Evolutionary conservation across 2,888 invertebrate species (phyloP), one percentile per base, ranked within the genome.

Genomic region (Imbricaverruca yamaguchii): DNA sequence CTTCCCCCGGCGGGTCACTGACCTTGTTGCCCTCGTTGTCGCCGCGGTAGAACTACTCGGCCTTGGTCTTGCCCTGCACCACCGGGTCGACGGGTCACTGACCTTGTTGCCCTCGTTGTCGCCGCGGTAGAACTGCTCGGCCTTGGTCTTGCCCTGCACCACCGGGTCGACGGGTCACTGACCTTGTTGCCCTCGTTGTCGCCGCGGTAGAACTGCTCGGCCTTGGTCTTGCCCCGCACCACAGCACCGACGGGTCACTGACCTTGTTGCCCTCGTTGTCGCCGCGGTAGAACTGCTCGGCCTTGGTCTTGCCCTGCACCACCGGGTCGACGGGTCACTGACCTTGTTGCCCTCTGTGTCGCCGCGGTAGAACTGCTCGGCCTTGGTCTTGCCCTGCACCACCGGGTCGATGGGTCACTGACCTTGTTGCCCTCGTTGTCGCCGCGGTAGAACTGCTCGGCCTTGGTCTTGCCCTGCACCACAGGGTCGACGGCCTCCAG

Each of bases 401-500:
- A 39, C 39, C 39, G 39, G 39, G 39, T 39, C 39, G 39, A 39
- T 95, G 90, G 0, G 94, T 94, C 90, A 23, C 65, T 23, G 55
- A 93, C 94, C 90, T 94, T 93, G 88, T 95, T 94, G 86, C 95
- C 96, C 88, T 94, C 94, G 81, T 92, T 93, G 88, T 97, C 97
- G 39, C 96, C 96, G 81, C 94, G 89, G 89, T 97, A 97, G 89
- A 96, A 97, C 88, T 97, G 97, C 87, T 97, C 97, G 15, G 97
- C 97, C 84, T 95, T 90, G 0, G 94, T 94, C 90, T 97, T 97
- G 86, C 98, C 98, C 89, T 96, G 95, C 55, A 96, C 97, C 56
- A 98, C 91, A 10, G 97, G 96, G 89, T 97, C 95, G 0, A 94
- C 95, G 81, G 97, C 97, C 89, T 98, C 98, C 87, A 96, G 89